Conservation (phyloP, 2,888 invertebrate species). For the Lycocerus yunnanus region DNA sequence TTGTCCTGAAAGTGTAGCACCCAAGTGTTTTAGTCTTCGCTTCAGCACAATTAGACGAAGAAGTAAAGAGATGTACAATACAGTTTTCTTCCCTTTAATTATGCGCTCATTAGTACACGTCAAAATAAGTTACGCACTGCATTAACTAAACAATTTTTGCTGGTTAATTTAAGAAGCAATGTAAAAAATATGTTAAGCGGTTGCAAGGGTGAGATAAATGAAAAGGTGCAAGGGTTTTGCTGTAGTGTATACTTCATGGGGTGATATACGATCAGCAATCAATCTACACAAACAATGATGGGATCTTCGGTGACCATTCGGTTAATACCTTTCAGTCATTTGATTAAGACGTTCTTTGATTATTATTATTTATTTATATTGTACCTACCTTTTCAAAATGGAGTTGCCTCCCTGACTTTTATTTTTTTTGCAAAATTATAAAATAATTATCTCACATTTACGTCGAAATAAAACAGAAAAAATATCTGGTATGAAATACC, state of each 20-base stretch:
- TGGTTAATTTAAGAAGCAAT: slow-evolving; percentile 17
- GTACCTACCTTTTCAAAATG: background rate
- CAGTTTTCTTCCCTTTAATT: slow-evolving; percentile 1
- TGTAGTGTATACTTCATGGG: slow-evolving; percentile 2
- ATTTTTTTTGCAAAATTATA: background rate
- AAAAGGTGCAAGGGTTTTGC: slow-evolving; percentile 20
- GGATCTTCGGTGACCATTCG: slow-evolving; percentile 5
- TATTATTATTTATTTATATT: too few relatives aligned
- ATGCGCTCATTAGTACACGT: slow-evolving; percentile 6
- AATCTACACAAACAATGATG: slow-evolving; percentile 23
- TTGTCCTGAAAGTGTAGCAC: background rate
- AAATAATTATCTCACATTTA: background rate
- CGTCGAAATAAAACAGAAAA: background rate
- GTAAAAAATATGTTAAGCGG: slow-evolving; percentile 13
- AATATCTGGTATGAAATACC: slow-evolving; percentile 22
- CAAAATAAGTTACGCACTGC: slow-evolving; percentile 7
- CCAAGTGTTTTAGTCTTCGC: background rate
- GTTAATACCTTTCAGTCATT: background rate
- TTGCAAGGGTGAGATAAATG: slow-evolving; percentile 28
- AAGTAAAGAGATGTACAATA: background rate
- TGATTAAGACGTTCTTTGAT: background rate
- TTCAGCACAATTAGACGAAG: background rate
- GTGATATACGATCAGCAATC: slow-evolving; percentile 20
- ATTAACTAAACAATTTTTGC: slow-evolving; percentile 13
- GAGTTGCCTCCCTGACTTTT: background rate